phyloP scores from a whole-genome alignment of 2,113 vertebrate genomes.

The Nasalis larvatus region DNA sequence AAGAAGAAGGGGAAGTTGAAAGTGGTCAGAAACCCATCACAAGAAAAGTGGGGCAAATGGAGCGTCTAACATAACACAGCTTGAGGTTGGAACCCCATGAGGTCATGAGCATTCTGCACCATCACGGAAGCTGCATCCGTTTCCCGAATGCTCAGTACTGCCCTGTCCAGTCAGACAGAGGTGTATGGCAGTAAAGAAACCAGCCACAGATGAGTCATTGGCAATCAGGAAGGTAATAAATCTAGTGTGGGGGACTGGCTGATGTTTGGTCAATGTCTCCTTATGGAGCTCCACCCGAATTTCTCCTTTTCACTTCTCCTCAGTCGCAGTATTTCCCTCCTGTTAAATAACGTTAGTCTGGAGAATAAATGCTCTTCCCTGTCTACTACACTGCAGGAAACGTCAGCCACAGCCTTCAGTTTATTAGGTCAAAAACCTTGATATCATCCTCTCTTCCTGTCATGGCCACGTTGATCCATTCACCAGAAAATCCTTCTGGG shows the following conservation, averaged over 20 bases:
- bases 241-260: rapidly evolving
- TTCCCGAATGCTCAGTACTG: background rate
- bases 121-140: background rate
- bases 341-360: rapidly evolving
- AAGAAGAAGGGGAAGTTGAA: background rate
- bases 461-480: rapidly evolving
- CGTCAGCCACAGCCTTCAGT: rapidly evolving
- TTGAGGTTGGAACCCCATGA: background rate
- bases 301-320: background rate
- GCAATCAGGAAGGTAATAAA: rapidly evolving
- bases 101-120: rapidly evolving
- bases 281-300: too few species aligned
- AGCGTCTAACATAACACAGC: background rate
- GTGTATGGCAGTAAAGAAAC: background rate
- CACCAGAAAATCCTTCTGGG: background rate
- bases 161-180: too few species aligned
- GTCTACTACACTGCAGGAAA: rapidly evolving
- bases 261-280: rapidly evolving
- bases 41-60: background rate
- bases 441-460: background rate
- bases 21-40: background rate
- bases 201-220: rapidly evolving
- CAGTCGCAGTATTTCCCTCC: rapidly evolving
- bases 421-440: background rate
- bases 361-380: background rate